Conservation (phyloP, 2,888 invertebrate species). For the Ferrisia virgata region DNA sequence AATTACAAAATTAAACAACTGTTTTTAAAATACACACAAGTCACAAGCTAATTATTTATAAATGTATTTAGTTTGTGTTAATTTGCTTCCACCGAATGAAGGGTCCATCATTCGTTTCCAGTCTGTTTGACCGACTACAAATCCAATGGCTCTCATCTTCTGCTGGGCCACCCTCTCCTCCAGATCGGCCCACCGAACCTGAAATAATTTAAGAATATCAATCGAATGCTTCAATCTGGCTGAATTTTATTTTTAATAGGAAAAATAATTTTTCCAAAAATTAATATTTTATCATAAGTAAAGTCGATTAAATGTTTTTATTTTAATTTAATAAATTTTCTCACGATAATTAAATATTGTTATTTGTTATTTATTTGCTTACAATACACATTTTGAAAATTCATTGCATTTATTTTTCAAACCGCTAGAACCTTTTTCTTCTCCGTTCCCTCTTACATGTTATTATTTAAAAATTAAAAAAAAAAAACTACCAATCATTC, state of each 20-base stretch:
- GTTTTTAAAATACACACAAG: background rate
- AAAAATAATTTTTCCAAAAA: background rate
- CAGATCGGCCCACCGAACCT: slow-evolving; percentile 98
- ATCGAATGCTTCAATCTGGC: too few relatives aligned
- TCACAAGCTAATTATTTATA: slow-evolving; percentile 51
- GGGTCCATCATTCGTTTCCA: slow-evolving; percentile 95
- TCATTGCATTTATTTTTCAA: too few relatives aligned
- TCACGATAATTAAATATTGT: too few relatives aligned
- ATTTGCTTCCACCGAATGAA: slow-evolving; percentile 79
- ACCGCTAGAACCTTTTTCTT: too few relatives aligned
- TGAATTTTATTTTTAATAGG: too few relatives aligned
- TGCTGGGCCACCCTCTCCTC: slow-evolving; percentile 89
- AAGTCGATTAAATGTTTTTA: too few relatives aligned
- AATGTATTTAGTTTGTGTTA: slow-evolving; percentile 92
- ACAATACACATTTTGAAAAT: too few relatives aligned
- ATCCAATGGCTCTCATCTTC: slow-evolving; percentile 91
- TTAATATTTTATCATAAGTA: too few relatives aligned
- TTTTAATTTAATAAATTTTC: background rate
- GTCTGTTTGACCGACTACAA: slow-evolving; percentile 94
- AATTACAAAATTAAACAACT: background rate
- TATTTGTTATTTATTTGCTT: too few relatives aligned
- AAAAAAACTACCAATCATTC: background rate
- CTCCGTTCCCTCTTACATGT: too few relatives aligned
- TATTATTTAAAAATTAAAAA: too few relatives aligned
- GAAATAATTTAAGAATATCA: slow-evolving; percentile 40